A percentile compares a stretch with the other conserved stretches of the same genome.
These are phyloP conservation scores for Oceanodroma leucorhoa DNA, from an alignment of 2,797 vertebrate species.

Conservation along the genomic window DNA sequence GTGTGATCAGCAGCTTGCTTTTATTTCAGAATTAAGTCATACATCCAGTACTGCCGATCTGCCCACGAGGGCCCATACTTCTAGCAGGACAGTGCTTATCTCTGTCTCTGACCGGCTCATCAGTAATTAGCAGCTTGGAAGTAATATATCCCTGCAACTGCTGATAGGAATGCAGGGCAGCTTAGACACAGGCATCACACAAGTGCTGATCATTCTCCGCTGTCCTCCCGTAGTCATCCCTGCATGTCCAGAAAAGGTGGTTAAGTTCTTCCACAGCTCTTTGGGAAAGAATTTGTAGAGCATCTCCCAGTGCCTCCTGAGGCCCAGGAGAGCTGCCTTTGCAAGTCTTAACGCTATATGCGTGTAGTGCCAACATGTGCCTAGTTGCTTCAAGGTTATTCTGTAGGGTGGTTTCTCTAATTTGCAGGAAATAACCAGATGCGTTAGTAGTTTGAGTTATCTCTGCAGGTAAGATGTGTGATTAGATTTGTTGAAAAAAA, in stretches of 20 bases:
- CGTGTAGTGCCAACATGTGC: rapidly evolving
- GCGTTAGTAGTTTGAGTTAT: neutral
- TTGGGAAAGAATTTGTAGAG: neutral
- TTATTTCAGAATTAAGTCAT: neutral
- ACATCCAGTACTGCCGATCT: neutral
- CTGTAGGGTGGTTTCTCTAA: neutral
- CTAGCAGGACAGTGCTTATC: neutral
- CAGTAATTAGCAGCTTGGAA: neutral
- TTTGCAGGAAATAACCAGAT: neutral
- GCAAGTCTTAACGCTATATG: neutral
- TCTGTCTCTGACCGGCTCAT: neutral
- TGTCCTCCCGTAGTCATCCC: neutral
- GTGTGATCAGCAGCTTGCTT: neutral
- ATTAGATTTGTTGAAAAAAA: neutral
- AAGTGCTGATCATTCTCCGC: neutral
- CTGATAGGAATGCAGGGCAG: neutral
- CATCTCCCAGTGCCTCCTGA: neutral
- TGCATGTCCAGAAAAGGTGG: neutral
- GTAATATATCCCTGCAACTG: neutral
- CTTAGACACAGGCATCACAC: neutral
- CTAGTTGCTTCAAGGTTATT: neutral
- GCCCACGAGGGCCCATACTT: neutral
- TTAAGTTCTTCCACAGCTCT: neutral
- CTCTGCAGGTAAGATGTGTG: neutral
- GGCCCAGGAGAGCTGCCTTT: neutral